Conservation (phyloP, 1,140 invertebrate genomes). For the Ditylenchus dipsaci region DNA sequence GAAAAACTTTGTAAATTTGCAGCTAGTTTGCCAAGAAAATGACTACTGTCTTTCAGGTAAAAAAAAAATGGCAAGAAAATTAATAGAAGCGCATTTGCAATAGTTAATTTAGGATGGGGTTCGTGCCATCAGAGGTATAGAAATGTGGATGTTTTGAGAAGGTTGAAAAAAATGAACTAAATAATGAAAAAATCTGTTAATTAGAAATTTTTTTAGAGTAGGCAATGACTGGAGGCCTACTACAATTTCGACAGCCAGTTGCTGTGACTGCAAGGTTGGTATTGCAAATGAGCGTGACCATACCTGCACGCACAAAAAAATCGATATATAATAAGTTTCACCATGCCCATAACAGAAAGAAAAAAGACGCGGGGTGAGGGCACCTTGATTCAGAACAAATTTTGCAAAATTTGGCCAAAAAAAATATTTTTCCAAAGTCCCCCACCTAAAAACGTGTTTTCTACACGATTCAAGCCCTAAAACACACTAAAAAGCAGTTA, state of each 20-base stretch:
- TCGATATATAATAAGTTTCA: too few species aligned
- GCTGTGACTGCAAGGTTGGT: constrained; percentile 43
- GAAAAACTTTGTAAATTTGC: too few species aligned
- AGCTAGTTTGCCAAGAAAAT: constrained; percentile 37
- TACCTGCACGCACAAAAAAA: too few species aligned
- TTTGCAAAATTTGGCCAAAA: too few species aligned
- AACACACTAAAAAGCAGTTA: too few species aligned
- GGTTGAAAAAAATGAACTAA: neutral
- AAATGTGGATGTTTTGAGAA: constrained; percentile 37
- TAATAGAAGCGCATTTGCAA: neutral
- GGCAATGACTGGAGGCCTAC: constrained; percentile 38
- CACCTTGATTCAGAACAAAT: too few species aligned
- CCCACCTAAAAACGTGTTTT: too few species aligned
- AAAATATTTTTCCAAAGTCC: too few species aligned
- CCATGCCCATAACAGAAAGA: too few species aligned
- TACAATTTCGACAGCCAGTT: constrained; percentile 35
- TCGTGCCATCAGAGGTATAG: constrained; percentile 35
- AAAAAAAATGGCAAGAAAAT: neutral
- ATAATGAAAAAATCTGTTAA: neutral
- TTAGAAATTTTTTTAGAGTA: constrained; percentile 12
- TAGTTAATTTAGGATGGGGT: constrained; percentile 22
- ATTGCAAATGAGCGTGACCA: too few species aligned
- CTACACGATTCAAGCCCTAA: too few species aligned
- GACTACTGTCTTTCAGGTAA: constrained; percentile 39
- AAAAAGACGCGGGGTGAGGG: too few species aligned